Evolutionary conservation across 2,888 invertebrate species (phyloP).

Genomic region (Rhingia rostrata): DNA sequence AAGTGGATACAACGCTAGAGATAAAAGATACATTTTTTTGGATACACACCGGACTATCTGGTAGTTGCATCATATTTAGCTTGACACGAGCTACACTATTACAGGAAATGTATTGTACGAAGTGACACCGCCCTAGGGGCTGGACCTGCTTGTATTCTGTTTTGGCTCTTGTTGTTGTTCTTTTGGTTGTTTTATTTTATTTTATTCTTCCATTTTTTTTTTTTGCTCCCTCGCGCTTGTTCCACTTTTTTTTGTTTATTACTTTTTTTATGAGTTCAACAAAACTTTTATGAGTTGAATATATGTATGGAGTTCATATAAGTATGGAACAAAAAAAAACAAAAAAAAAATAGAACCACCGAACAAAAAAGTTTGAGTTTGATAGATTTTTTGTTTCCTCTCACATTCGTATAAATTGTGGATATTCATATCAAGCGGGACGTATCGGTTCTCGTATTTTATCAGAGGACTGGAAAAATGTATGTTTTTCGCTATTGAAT

Average conservation of each 20-base stretch:
- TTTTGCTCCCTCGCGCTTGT: slow-evolving; percentile 29
- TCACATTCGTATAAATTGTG: slow-evolving; percentile 50
- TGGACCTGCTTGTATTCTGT: slow-evolving; percentile 32
- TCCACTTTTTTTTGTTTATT: slow-evolving; percentile 68
- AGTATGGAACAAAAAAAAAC: not conserved
- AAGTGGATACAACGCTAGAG: slow-evolving; percentile 52
- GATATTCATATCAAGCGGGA: slow-evolving; percentile 65
- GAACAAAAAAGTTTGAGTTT: slow-evolving; percentile 54
- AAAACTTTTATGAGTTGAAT: slow-evolving; percentile 74
- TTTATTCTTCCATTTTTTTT: slow-evolving; percentile 62
- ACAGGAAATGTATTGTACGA: slow-evolving; percentile 67
- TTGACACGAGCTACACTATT: slow-evolving; percentile 63
- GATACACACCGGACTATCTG: not conserved
- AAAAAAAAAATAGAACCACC: slow-evolving; percentile 21
- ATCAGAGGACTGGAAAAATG: slow-evolving; percentile 60
- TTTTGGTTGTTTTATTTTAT: slow-evolving; percentile 41
- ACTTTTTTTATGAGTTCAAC: slow-evolving; percentile 75
- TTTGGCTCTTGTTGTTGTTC: not conserved
- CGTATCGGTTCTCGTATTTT: slow-evolving; percentile 61
- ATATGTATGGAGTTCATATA: slow-evolving; percentile 63
- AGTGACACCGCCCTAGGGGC: slow-evolving; percentile 69
- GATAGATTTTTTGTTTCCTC: slow-evolving; percentile 25
- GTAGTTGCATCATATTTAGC: slow-evolving; percentile 27
- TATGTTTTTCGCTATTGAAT: slow-evolving; percentile 42
- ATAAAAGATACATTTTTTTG: slow-evolving; percentile 43